Evolutionary conservation across 2,797 vertebrate genomes (phyloP).

Genomic region (Hoplostethus atlanticus): DNA sequence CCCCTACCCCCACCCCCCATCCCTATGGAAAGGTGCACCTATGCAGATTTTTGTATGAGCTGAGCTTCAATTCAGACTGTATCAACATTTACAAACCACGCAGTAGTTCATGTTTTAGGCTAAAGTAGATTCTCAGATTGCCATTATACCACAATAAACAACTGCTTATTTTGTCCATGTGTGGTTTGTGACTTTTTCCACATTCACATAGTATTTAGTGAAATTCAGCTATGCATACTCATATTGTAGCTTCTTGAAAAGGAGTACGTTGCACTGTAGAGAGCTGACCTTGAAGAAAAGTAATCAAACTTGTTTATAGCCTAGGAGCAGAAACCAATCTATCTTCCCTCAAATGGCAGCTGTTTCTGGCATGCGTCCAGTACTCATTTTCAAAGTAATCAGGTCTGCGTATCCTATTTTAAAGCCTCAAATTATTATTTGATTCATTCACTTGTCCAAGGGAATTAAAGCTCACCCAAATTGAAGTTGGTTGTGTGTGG

Average conservation of each 20-base stretch:
- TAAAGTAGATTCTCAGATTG: constrained; percentile 21
- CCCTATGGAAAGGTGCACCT: neutral
- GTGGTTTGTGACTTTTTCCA: constrained; percentile 2
- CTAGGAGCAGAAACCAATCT: neutral
- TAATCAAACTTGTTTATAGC: neutral
- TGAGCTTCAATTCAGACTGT: constrained; percentile 33
- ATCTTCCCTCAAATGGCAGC: constrained; percentile 5
- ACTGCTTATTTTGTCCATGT: constrained; percentile 50
- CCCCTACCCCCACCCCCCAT: constrained; percentile 27
- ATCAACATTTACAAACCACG: constrained; percentile 18
- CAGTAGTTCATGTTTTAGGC: constrained; percentile 32
- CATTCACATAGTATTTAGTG: neutral
- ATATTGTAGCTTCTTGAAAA: neutral
- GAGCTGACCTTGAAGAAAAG: neutral
- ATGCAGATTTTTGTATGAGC: constrained; percentile 48
- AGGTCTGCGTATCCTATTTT: constrained; percentile 16
- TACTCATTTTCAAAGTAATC: constrained; percentile 21
- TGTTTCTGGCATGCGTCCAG: neutral
- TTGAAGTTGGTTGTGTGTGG: constrained; percentile 9
- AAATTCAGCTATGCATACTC: neutral
- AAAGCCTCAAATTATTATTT: constrained; percentile 43
- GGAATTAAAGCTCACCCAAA: constrained; percentile 51
- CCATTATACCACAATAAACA: constrained; percentile 60
- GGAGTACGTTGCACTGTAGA: neutral
- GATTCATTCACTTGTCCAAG: constrained; percentile 20